Evolutionary conservation across 2,113 vertebrate species (phyloP).

Genomic region (Ptychochromis oligacanthus): DNA sequence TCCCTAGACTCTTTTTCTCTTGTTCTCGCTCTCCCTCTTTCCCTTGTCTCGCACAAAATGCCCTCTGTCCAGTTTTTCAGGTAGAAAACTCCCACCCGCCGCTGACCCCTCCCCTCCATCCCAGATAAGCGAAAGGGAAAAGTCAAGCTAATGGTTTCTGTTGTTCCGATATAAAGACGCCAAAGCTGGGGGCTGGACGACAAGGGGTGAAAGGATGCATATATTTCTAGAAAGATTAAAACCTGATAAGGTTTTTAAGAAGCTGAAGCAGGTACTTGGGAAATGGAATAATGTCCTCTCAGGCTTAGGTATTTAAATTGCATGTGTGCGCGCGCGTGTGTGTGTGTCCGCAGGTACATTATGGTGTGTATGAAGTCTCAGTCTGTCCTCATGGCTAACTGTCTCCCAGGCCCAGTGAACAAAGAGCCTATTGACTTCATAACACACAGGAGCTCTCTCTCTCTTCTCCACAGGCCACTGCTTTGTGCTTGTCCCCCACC

Average conservation of each 20-base stretch:
- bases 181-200: background rate
- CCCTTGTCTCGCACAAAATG: constrained; percentile 60
- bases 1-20: background rate
- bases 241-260: constrained; percentile 13
- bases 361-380: constrained; percentile 41
- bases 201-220: constrained; percentile 13
- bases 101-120: constrained; percentile 1
- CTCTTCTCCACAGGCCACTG: constrained; percentile 66
- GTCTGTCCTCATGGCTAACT: constrained; percentile 65
- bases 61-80: constrained; percentile 61
- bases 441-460: constrained; percentile 70
- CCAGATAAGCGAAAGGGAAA: constrained; percentile 41
- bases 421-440: constrained; percentile 73
- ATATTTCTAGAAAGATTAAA: constrained; percentile 9
- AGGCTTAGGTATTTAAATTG: constrained; percentile 26
- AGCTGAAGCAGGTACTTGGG: constrained; percentile 11
- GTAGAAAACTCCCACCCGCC: background rate
- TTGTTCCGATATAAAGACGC: background rate
- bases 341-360: constrained; percentile 49
- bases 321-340: constrained; percentile 31
- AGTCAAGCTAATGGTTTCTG: constrained; percentile 23
- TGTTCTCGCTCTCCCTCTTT: constrained; percentile 6
- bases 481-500: constrained; percentile 58
- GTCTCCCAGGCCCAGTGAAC: constrained; percentile 68
- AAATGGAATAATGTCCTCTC: constrained; percentile 29